Evolutionary conservation across 1,140 invertebrate genomes (phyloP), one percentile per base, ranked within the genome.

Genomic region (Apolygus lucorum): DNA sequence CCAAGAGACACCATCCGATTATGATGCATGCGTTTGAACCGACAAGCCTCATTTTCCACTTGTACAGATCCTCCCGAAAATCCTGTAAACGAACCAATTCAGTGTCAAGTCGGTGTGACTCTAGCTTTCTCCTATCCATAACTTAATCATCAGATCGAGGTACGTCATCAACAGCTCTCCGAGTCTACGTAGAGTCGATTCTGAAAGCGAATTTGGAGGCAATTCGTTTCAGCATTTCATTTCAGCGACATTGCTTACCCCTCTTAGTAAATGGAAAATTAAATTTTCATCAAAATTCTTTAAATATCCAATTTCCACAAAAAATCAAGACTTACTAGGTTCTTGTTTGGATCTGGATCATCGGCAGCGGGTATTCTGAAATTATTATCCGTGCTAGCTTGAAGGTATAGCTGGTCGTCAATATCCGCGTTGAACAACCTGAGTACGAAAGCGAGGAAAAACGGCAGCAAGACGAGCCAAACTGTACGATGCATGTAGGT

Each of bases 401-500:
- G 62, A n/a, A 66, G 64, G 25, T 66, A 66, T n/a, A 66, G n/a
- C 4, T 34, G n/a, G 21, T 66, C 64, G 4, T 28, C n/a, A 26
- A 28, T 29, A 8, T 28, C 29, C 21, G 64, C n/a, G n/a, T 29
- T 66, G 28, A 1, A 8, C 17, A 14, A 1, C 28, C 28, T 66
- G n/a, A 66, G 17, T 21, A 34, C 1, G 4, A 29, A 29, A 2
- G 64, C 64, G 4, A 66, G n/a, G n/a, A 66, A 26, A 34, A 21
- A 66, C 1, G 29, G 29, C 1, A 66, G 11, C 1, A n/a, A 14
- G 28, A 66, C n/a, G 27, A 66, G 28, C 64, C 64, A 66, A 28
- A 66, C 28, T 21, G 13, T 66, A 29, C 64, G 26, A 21, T 66
- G 26, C 1, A 29, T 11, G 8, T 29, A 34, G n/a, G 64, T 66